A percentile compares a stretch with the other conserved stretches of the same genome.
Evolutionary conservation across 2,888 invertebrate species (phyloP).

Genomic region (Cerceris ruficornis): DNA sequence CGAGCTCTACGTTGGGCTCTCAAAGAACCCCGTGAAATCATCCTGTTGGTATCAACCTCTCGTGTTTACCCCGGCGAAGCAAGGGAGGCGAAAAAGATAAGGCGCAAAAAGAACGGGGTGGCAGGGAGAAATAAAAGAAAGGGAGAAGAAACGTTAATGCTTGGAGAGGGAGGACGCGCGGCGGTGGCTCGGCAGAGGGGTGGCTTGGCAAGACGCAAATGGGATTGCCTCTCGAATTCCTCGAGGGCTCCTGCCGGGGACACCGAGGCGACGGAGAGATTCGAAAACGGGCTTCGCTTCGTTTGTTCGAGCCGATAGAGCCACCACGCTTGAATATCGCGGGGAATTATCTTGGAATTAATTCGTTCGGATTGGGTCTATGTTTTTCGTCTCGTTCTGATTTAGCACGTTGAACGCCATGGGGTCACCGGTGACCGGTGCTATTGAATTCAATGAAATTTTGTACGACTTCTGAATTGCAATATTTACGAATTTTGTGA

Average conservation of each 20-base stretch:
- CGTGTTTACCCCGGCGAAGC: constrained; percentile 50
- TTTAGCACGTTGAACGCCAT: too few species aligned
- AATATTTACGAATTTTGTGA: too few species aligned
- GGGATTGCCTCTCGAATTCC: constrained; percentile 75
- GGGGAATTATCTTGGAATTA: too few species aligned
- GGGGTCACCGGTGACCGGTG: too few species aligned
- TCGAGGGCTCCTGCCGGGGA: constrained; percentile 59
- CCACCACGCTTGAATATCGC: too few species aligned
- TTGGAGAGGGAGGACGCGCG: constrained; percentile 16
- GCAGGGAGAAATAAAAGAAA: constrained; percentile 16
- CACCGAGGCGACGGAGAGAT: constrained; percentile 21
- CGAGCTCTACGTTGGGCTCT: constrained; percentile 39
- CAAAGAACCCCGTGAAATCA: constrained; percentile 61
- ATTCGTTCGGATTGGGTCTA: too few species aligned
- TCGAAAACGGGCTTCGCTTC: constrained; percentile 6
- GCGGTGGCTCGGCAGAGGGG: neutral
- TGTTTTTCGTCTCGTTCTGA: too few species aligned
- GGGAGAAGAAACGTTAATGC: constrained; percentile 45
- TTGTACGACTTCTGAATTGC: too few species aligned
- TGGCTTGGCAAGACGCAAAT: constrained; percentile 66
- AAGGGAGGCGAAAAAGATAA: constrained; percentile 38
- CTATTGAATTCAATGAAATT: too few species aligned
- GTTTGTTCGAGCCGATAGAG: constrained; percentile 25
- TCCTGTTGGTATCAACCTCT: constrained; percentile 53
- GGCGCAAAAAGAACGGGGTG: constrained; percentile 27